A percentile compares a stretch with the other conserved stretches of the same genome.
phyloP scores from a whole-genome alignment of 2,113 vertebrate genomes.

The Oncorhynchus mykiss region DNA sequence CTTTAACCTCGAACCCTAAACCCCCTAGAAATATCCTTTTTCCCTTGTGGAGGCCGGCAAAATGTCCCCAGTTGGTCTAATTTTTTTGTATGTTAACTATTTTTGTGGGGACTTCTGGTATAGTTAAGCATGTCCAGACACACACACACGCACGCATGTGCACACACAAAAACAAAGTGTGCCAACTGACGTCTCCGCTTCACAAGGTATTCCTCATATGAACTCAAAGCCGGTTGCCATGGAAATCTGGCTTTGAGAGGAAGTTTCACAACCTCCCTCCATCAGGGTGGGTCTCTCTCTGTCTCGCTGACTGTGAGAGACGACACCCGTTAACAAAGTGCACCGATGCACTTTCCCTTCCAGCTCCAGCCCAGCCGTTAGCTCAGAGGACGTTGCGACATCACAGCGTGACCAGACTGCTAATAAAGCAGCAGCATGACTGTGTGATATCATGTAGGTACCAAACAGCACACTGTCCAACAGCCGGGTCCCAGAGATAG shows the following conservation, averaged over 20 bases:
- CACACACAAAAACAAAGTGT: too few species aligned
- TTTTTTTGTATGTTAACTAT: too few species aligned
- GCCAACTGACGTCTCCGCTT: too few species aligned
- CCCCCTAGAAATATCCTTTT: too few species aligned
- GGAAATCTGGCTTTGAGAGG: constrained; percentile 27
- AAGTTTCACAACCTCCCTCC: constrained; percentile 19
- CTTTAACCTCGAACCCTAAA: too few species aligned
- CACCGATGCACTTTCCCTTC: background rate
- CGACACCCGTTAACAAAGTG: background rate
- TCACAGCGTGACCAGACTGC: constrained; percentile 7
- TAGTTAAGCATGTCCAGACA: too few species aligned
- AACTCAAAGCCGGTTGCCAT: constrained; percentile 42
- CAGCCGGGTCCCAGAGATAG: background rate
- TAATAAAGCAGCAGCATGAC: background rate
- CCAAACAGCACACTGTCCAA: background rate
- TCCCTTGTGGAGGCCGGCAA: too few species aligned
- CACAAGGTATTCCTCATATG: constrained; percentile 14
- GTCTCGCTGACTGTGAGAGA: background rate
- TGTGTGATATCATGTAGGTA: constrained; percentile 5
- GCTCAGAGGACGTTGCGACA: background rate
- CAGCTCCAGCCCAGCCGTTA: background rate
- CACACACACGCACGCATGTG: too few species aligned
- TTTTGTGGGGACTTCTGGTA: too few species aligned
- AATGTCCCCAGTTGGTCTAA: too few species aligned
- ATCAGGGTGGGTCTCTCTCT: background rate